Evolutionary conservation across 1,140 invertebrate species (phyloP), one percentile per base, ranked within the genome.

Genomic region (Pararge aegeria): DNA sequence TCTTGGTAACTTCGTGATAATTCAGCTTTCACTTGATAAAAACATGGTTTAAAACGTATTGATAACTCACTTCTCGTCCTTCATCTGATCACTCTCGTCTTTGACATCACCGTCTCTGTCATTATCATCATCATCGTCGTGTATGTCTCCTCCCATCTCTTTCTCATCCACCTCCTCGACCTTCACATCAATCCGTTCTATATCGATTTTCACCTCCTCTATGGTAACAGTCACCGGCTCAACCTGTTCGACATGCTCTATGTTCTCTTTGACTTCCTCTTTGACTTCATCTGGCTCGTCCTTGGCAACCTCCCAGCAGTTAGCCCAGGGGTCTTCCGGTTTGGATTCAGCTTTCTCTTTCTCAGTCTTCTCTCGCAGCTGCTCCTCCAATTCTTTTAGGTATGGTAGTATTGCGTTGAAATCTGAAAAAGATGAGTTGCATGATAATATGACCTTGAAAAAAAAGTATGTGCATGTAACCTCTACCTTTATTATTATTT

Each of bases 361-460:
- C 20, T 81, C 75, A 0, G 68, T 29, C 24, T 80, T 75, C 34
- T 77, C 68, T 16, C 58, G 54, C 0, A 87, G 37, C 30, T 87
- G 71, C 29, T 84, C 83, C 21, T 87, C 83, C 6, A 87, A 13
- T 50, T 85, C 83, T 65, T 84, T 87, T 6, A 87, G 54, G 49
- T 87, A 87, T 0, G 83, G 83, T 13, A 87, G 29, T 34, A 87
- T 87, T 1, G 80, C 83, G 40, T 87, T 84, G 67, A 79, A 87
- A 52, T 87, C 83, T 86, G 55, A 3, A 68, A 61, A 13, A 55
- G 13, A 49, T 42, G n/a, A 3, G 0, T 9, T 15, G 58, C 15
- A 7, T 49, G 27, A 21, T 21, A 10, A 27, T 27, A 4, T 27
- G 3, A 27, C 3, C 24, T 27, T 27, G 7, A 27, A 27, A 27